These are phyloP conservation scores for Sarcophaga caerulescens DNA, from an alignment of 2,888 invertebrate genomes.

Conservation along the genomic window DNA sequence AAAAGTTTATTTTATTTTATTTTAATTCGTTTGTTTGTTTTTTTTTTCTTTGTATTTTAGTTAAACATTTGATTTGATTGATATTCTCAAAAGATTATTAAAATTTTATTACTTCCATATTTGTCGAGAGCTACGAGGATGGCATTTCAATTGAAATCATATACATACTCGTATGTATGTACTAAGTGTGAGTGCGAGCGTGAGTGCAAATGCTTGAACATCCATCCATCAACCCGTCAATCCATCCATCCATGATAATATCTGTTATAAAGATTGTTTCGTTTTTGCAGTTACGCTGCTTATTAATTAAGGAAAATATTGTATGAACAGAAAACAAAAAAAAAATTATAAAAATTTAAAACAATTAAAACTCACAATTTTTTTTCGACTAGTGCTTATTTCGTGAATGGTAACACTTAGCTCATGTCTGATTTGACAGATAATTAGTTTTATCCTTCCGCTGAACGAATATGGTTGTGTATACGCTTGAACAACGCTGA, in stretches of 20 bases:
- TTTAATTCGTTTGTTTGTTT: constrained; percentile 19
- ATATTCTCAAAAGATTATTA: constrained; percentile 68
- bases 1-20: background rate
- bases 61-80: constrained; percentile 58
- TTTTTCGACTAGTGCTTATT: no score
- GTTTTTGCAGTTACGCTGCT: background rate
- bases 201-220: background rate
- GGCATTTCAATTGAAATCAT: constrained; percentile 6
- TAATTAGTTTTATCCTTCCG: no score
- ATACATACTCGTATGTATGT: no score
- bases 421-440: no score
- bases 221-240: background rate
- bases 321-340: background rate
- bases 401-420: no score
- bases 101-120: constrained; percentile 67
- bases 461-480: no score
- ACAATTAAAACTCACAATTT: no score
- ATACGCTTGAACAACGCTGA: no score
- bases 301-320: constrained; percentile 33
- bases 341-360: constrained; percentile 10
- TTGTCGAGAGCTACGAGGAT: background rate
- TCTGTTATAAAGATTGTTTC: background rate
- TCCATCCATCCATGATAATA: background rate
- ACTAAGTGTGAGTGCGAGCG: background rate
- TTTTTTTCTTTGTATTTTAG: no score